Conservation (phyloP, 2,888 invertebrate genomes). For the Hyalella azteca region DNA sequence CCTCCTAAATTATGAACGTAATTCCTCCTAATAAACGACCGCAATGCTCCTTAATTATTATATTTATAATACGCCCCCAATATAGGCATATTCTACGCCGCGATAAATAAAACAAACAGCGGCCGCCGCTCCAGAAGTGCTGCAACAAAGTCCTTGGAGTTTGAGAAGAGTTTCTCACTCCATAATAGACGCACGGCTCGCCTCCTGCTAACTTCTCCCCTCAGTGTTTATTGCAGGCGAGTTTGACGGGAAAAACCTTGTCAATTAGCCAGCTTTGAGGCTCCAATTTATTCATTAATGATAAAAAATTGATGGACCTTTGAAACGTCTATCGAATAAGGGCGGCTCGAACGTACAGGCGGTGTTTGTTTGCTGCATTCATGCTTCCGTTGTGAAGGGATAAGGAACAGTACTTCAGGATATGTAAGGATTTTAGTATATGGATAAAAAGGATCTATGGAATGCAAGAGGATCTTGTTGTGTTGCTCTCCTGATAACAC, state of each 20-base stretch:
- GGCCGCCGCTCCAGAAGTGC: too few relatives aligned
- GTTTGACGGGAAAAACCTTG: conserved; percentile 31
- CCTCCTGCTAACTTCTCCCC: not conserved
- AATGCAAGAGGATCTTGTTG: too few relatives aligned
- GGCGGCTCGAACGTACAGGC: not conserved
- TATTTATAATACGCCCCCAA: not conserved
- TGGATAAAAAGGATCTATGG: too few relatives aligned
- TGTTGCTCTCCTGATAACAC: too few relatives aligned
- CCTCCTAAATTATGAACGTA: too few relatives aligned
- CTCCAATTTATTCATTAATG: conserved; percentile 31
- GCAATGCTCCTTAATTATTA: too few relatives aligned
- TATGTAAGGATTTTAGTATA: too few relatives aligned
- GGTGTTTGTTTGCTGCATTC: too few relatives aligned
- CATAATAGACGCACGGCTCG: conserved; percentile 4
- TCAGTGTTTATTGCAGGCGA: conserved; percentile 20
- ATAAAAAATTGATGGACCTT: conserved; percentile 11
- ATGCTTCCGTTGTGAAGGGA: too few relatives aligned
- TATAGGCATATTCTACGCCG: not conserved
- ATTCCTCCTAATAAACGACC: too few relatives aligned
- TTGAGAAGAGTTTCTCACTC: not conserved
- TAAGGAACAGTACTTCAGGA: too few relatives aligned
- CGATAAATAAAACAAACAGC: too few relatives aligned
- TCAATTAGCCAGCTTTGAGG: conserved; percentile 18
- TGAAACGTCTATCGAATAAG: conserved; percentile 1
- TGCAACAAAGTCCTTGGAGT: conserved; percentile 5